Percentiles rank a stretch among this genome's conserved stretches.
These are phyloP conservation scores for Anguilla obscura DNA, from an alignment of 2,797 vertebrate genomes.

Conservation along the genomic window DNA sequence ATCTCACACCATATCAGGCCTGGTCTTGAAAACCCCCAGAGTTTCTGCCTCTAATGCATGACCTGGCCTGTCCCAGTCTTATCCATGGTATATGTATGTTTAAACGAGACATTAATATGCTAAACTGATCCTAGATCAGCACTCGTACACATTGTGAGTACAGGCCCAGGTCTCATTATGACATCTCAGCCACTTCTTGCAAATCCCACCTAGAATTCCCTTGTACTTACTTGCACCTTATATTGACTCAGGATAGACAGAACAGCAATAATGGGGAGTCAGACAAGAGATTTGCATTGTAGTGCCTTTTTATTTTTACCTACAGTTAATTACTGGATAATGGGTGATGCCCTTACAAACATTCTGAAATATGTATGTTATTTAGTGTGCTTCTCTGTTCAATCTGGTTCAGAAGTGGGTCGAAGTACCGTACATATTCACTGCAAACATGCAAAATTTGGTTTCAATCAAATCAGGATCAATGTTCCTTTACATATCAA, in stretches of 20 bases:
- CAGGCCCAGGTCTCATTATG: not conserved
- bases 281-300: slow-evolving; percentile 19
- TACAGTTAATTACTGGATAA: not conserved
- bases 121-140: not conserved
- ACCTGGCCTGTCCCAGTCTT: not conserved
- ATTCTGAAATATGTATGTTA: not conserved
- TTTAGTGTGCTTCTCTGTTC: not conserved
- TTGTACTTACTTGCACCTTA: not conserved
- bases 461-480: not conserved
- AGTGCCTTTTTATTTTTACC: not conserved
- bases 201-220: not conserved
- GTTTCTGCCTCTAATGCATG: no score
- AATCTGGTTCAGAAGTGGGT: not conserved
- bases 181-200: slow-evolving; percentile 29
- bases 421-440: not conserved
- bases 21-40: no score
- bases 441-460: not conserved
- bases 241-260: slow-evolving; percentile 25
- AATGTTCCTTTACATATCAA: not conserved
- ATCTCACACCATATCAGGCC: no score
- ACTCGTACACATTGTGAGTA: not conserved
- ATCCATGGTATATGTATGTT: not conserved
- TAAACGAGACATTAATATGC: not conserved
- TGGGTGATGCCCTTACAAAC: not conserved
- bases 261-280: slow-evolving; percentile 1